Conservation (phyloP, 2,113 vertebrate species). For the Lepus timidus region DNA sequence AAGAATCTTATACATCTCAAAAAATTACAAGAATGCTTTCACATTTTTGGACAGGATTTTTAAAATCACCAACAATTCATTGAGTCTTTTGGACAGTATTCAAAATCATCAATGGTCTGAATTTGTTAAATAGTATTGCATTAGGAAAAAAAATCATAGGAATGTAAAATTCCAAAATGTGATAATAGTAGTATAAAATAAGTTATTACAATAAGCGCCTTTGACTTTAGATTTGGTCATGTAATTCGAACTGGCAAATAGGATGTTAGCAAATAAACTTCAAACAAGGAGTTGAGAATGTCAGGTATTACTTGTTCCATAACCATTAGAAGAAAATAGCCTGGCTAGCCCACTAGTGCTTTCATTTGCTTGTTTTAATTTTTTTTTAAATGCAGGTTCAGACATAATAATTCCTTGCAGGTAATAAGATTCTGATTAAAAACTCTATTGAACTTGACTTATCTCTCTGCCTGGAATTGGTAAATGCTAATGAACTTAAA, state of each 20-base stretch:
- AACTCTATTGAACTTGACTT: constrained; percentile 73
- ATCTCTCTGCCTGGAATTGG: constrained; percentile 68
- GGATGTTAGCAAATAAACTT: neutral
- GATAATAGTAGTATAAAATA: neutral
- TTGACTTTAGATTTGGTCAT: neutral
- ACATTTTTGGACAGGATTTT: neutral
- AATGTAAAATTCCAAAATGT: neutral
- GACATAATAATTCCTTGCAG: constrained; percentile 55
- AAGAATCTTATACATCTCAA: neutral
- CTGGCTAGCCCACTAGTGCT: neutral
- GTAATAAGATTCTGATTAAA: constrained; percentile 63
- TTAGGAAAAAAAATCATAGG: neutral
- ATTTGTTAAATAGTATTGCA: neutral
- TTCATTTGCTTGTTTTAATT: constrained; percentile 61
- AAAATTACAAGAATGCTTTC: neutral
- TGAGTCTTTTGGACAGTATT: constrained; percentile 30
- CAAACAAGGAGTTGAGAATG: neutral
- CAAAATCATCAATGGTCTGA: neutral
- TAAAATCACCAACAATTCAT: neutral
- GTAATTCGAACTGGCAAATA: neutral
- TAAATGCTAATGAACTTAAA: constrained; percentile 64
- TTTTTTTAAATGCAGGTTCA: constrained; percentile 68
- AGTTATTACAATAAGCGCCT: neutral
- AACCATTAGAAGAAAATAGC: neutral
- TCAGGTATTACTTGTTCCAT: neutral